Percentiles rank a stretch among this genome's conserved stretches.
Conservation (phyloP, 2,113 vertebrate species). For the Megatriorchis doriae region DNA sequence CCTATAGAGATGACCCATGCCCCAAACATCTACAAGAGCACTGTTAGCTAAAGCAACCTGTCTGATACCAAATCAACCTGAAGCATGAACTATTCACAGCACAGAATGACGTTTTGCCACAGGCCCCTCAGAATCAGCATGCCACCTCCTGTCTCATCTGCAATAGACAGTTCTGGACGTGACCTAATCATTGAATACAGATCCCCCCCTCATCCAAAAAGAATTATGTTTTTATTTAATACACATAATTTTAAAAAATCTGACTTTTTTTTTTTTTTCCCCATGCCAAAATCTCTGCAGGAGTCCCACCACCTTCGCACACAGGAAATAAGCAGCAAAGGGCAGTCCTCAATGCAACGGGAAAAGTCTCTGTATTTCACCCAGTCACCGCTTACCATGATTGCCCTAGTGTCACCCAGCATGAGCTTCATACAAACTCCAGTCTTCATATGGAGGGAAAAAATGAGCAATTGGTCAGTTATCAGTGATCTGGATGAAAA, state of each 20-base stretch:
- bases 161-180: neutral
- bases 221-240: neutral
- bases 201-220: neutral
- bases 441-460: neutral
- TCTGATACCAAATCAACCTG: neutral
- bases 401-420: neutral
- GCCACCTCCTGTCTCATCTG: neutral
- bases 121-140: neutral
- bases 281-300: neutral
- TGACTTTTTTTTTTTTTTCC: no score
- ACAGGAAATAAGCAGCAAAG: neutral
- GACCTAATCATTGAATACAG: neutral
- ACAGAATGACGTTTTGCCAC: neutral
- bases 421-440: neutral
- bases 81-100: neutral
- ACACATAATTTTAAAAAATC: neutral
- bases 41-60: neutral
- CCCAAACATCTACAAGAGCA: neutral
- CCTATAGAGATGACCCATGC: neutral
- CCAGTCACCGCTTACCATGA: neutral
- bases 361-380: neutral
- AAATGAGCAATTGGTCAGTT: neutral
- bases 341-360: neutral
- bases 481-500: neutral
- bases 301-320: neutral